These are phyloP conservation scores for Athripsodes cinereus DNA, from an alignment of 2,888 invertebrate species.

Conservation along the genomic window DNA sequence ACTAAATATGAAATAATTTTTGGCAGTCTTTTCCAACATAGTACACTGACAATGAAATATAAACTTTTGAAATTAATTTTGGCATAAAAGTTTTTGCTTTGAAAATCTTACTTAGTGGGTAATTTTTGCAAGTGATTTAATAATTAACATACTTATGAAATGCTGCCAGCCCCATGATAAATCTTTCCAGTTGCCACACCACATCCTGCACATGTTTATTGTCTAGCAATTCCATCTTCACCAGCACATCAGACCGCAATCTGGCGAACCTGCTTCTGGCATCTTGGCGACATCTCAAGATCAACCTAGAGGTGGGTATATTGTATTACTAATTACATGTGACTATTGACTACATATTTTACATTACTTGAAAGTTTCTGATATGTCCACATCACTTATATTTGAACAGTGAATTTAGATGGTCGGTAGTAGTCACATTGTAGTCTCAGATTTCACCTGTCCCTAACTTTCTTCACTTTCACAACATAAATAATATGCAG, in stretches of 20 bases:
- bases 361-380: too few species aligned
- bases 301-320: constrained; percentile 62
- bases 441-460: too few species aligned
- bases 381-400: too few species aligned
- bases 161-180: constrained; percentile 77
- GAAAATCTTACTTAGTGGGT: not conserved
- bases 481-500: too few species aligned
- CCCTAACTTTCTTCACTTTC: too few species aligned
- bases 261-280: constrained; percentile 82
- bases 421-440: too few species aligned
- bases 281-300: constrained; percentile 92
- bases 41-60: too few species aligned
- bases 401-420: too few species aligned
- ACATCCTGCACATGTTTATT: constrained; percentile 98
- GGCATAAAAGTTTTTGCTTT: constrained; percentile 12
- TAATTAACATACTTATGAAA: constrained; percentile 42
- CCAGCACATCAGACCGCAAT: constrained; percentile 83
- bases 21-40: too few species aligned
- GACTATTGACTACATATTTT: too few species aligned
- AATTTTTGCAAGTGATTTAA: not conserved
- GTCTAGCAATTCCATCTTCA: constrained; percentile 94
- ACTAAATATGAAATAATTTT: too few species aligned
- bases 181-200: constrained; percentile 74
- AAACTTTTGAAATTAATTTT: not conserved
- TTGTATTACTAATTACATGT: too few species aligned